Evolutionary conservation across 2,888 invertebrate species (phyloP), one percentile per base, ranked within the genome.

Genomic region (Calephelis perditalis): DNA sequence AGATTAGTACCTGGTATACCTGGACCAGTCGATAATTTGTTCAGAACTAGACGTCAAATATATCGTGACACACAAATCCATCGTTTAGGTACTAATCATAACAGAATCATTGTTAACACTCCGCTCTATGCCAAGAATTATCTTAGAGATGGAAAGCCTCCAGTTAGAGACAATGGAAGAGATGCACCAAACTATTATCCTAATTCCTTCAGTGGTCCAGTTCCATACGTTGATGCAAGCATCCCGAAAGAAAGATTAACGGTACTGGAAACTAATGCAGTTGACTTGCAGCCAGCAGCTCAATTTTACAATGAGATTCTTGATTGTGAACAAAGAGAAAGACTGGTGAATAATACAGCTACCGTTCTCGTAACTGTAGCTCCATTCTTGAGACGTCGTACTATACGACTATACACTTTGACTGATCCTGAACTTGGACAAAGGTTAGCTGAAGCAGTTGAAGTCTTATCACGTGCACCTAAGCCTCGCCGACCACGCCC

Each of bases 121-220:
- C 86, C 86, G 9, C 63, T 73, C 35, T 78, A 82, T 57, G 69
- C 70, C 3, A 79, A 74, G 55, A 75, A 71, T 0, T 83, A 84
- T 61, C 73, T 70, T 40, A 76, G 84, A 3, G 82, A 86, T 66
- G 82, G 98, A 0, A 86, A 91, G 2, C 94, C 95, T 88, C 92
- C 94, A 46, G 87, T 93, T 6, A 84, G 88, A 37, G 93, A 95
- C 68, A 98, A 97, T 78, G 96, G 97, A 88, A 94, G 92, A 36
- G 96, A 95, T 45, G 95, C 95, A 0, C 98, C 98, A 0, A 98
- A 98, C 80, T 99, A 98, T 79, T 97, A 93, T 84, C 98, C 98
- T 0, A 99, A 99, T 87, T 97, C 97, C 61, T 99, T 97, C 81
- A 91, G 92, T 68, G 98, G 98, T 0, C 97, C 98, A 0, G 91